These are phyloP conservation scores for Hoplostethus atlanticus DNA, from an alignment of 2,797 vertebrate genomes.

Conservation along the genomic window DNA sequence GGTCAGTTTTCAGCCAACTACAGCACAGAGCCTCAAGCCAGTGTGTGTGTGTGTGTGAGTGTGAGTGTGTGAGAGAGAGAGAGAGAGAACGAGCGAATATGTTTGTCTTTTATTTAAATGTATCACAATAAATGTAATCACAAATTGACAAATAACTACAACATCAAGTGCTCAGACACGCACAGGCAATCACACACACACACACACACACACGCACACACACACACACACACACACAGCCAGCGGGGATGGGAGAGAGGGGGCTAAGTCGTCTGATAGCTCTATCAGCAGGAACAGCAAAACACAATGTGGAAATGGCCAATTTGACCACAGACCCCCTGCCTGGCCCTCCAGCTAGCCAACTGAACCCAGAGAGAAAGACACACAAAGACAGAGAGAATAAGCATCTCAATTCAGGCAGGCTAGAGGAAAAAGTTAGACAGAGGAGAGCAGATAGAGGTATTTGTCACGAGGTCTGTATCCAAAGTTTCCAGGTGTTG, in stretches of 20 bases:
- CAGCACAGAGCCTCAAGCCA: conserved; percentile 23
- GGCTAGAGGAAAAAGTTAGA: conserved; percentile 11
- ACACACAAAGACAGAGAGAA: neutral
- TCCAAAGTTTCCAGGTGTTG: conserved; percentile 30
- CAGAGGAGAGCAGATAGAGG: conserved; percentile 20
- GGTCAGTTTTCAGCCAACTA: conserved; percentile 70
- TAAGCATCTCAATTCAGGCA: conserved; percentile 1
- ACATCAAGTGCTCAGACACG: too few relatives aligned
- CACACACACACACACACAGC: conserved; percentile 17
- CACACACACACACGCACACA: conserved; percentile 8
- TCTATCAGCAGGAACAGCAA: conserved; percentile 64
- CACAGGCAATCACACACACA: neutral
- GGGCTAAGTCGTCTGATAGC: conserved; percentile 65
- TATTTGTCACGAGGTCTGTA: conserved; percentile 1
- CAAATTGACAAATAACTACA: too few relatives aligned
- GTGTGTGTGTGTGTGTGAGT: neutral
- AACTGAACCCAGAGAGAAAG: conserved; percentile 25
- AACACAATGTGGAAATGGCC: conserved; percentile 58
- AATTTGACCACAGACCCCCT: conserved; percentile 64
- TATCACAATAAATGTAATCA: too few relatives aligned
- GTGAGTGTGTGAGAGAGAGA: neutral
- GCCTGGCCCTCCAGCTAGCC: conserved; percentile 30
- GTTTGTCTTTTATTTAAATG: neutral
- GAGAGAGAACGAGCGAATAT: neutral
- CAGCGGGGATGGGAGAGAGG: conserved; percentile 41